Conservation (phyloP, 1,140 invertebrate species). For the Cotesia typhae region DNA sequence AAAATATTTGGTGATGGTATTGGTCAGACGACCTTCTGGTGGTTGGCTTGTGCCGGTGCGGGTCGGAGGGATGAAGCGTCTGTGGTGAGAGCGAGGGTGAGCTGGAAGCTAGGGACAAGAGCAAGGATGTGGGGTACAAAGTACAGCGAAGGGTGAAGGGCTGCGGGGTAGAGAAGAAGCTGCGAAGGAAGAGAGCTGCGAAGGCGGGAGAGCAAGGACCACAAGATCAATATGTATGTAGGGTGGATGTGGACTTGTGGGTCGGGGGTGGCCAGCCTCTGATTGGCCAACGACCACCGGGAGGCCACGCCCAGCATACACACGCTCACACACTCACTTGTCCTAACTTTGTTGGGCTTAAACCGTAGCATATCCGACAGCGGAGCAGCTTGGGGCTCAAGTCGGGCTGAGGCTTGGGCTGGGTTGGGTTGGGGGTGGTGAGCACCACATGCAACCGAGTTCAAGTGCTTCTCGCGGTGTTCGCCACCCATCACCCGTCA, state of each 20-base stretch:
- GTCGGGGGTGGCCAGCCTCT: conserved; percentile 64
- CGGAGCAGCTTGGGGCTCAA: neutral
- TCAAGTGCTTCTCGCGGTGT: conserved; percentile 25
- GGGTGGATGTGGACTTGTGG: conserved; percentile 63
- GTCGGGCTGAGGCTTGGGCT: conserved; percentile 36
- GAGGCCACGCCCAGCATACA: conserved; percentile 60
- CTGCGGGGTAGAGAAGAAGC: neutral
- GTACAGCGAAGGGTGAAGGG: no score
- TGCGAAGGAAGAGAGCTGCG: conserved; percentile 29
- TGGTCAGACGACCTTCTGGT: conserved; percentile 50
- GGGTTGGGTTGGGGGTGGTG: conserved; percentile 39
- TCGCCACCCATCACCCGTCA: conserved; percentile 41
- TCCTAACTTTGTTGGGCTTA: conserved; percentile 56
- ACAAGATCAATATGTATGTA: conserved; percentile 68
- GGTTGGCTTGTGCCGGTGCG: neutral
- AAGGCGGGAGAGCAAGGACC: conserved; percentile 49
- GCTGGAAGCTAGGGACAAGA: no score
- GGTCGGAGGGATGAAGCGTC: no score
- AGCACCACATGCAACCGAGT: conserved; percentile 22
- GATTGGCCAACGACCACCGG: conserved; percentile 64
- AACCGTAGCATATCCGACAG: conserved; percentile 47
- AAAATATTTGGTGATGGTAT: conserved; percentile 17
- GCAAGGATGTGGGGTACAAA: no score
- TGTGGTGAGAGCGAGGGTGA: no score
- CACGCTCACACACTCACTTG: conserved; percentile 66